A percentile compares a stretch with the other conserved stretches of the same genome.
Conservation (phyloP, 2,113 vertebrate species). For the Neomonachus schauinslandi region DNA sequence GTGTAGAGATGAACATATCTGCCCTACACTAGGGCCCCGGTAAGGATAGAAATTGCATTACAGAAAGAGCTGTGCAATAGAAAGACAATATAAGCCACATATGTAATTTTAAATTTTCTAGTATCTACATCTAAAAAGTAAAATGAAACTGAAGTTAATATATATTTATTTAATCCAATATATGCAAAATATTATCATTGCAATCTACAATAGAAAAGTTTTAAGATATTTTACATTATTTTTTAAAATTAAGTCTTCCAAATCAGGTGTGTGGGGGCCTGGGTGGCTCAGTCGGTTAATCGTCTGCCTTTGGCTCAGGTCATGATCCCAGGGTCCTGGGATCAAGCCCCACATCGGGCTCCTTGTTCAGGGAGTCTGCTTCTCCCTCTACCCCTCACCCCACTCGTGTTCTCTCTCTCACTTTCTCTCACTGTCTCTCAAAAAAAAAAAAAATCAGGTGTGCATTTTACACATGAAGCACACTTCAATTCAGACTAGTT, state of each 20-base stretch:
- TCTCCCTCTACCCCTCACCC: too few species aligned
- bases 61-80: background rate
- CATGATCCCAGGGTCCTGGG: too few species aligned
- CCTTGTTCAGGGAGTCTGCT: too few species aligned
- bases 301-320: too few species aligned
- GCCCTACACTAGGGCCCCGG: background rate
- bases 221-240: background rate
- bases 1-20: background rate
- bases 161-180: conserved; percentile 35
- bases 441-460: too few species aligned
- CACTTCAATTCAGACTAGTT: background rate
- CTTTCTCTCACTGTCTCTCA: too few species aligned
- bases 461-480: background rate
- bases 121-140: background rate
- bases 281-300: too few species aligned
- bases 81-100: background rate
- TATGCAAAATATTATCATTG: background rate
- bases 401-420: too few species aligned
- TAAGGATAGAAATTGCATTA: background rate
- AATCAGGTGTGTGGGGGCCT: background rate
- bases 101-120: background rate
- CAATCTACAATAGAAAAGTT: background rate
- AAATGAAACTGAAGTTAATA: background rate
- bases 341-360: too few species aligned
- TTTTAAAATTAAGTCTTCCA: background rate